Base-by-base conservation (phyloP, 1,140 invertebrate genomes). In the Drosophila trapezifrons region DNA sequence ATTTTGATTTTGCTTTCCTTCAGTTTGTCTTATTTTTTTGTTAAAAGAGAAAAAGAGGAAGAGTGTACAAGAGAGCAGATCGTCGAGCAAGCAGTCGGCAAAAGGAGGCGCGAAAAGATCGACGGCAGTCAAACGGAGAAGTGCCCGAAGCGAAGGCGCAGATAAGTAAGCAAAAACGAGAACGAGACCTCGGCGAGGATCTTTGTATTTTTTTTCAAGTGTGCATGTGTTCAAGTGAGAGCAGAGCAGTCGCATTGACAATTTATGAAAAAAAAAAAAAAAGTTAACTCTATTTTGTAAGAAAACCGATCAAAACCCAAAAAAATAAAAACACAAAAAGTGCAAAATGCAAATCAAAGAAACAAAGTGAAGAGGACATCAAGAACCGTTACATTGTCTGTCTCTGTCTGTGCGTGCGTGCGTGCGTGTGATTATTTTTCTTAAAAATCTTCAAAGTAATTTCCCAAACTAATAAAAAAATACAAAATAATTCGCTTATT, bases 11-110 rank as follows among this genome's bases (percentile, higher is more conserved):
- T 76, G 64, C 64, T 83, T 79, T 80, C 60, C 73, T 75, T 84
- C 76, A 79, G 76, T 85, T 66, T 71, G 69, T 64, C 67, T 84
- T 85, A 85, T 80, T 86, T 81, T 71, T 76, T 76, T 86, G 75
- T 83, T 79, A 42, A 45, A 55, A 40, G 54, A 56, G 45, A 54
- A 29, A 59, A 18, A 56, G 63, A 66, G 13, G 25, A 69, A 62
- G 54, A 46, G 25, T 17, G 40, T n/a, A 4, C 15, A 32, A 15
- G 42, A 35, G 49, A 52, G 29, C 35, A 76, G 29, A 29, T 29
- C 29, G 29, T 0, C 27, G 27, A 27, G 27, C 27, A 7, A 27
- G 60, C 29, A 72, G 71, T 56, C 20, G 51, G 18, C 35, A 22
- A 54, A 54, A 54, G 51, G 51, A 54, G 51, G 51, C 51, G 51